Base-by-base conservation (phyloP, 2,888 invertebrate species). In the Apamea epomidion region DNA sequence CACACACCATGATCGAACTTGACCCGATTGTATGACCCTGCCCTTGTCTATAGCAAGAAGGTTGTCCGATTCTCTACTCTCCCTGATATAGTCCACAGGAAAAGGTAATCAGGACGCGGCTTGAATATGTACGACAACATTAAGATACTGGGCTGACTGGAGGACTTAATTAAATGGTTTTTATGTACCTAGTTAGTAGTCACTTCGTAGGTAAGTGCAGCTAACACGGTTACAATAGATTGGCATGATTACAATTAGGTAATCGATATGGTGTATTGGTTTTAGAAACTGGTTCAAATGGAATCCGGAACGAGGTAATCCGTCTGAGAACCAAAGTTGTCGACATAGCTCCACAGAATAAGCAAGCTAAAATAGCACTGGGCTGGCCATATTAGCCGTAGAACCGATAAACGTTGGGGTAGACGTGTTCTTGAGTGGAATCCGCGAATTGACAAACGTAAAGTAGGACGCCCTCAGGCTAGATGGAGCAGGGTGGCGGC, bases 11-110 rank as follows among this genome's bases (percentile, higher is more conserved):
- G 12, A n/a, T 64, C 32, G 54, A 77, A 86, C 88, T 87, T 89
- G 88, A 84, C 89, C 88, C 51, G 29, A 32, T 80, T 87, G 32
- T 51, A 18, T 79, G 77, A 68, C 80, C 83, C n/a, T 83, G 88
- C 78, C 87, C 84, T 85, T 88, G 80, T 51, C 29, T 51, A 45
- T n/a, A 65, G 37, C 16, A 21, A 42, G 65, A 70, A 77, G 85
- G 79, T 70, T 74, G 32, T 37, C 2, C 25, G 25, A 67, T 48
- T 54, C 16, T 67, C 60, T 70, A 54, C 72, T 48, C 62, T 42
- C 81, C 86, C 82, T 83, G 48, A 86, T 81, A 82, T 72, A 81
- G 80, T 58, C 67, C 78, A 88, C 21, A 54, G 70, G 32, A 42
- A 60, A 21, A 75, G 25, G 64, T 37, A 64, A 45, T 21, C 25